A percentile compares a stretch with the other conserved stretches of the same genome.
These are phyloP conservation scores for Balaenoptera acutorostrata DNA, from an alignment of 2,113 vertebrate genomes.

Conservation along the genomic window DNA sequence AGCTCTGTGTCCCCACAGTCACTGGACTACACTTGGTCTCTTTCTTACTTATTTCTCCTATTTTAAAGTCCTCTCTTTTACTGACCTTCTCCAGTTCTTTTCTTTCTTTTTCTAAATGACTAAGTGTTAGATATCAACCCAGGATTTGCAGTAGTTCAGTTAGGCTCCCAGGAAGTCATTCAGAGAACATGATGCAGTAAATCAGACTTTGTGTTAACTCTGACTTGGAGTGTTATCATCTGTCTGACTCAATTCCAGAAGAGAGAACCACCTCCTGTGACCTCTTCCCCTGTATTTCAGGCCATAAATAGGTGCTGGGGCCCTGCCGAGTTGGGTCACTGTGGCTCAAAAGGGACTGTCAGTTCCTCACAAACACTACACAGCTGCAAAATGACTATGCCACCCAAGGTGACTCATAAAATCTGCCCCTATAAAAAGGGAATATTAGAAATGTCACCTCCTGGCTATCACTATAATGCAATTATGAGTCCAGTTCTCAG, in stretches of 20 bases:
- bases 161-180: slow-evolving; percentile 21
- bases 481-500: background rate
- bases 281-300: background rate
- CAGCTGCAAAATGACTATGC: background rate
- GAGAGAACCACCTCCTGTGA: background rate
- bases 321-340: slow-evolving; percentile 22
- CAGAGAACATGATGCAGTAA: background rate
- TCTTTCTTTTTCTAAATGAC: background rate
- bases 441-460: background rate
- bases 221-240: slow-evolving; percentile 37
- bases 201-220: slow-evolving; percentile 22
- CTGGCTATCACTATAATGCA: background rate
- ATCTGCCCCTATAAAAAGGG: background rate
- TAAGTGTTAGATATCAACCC: background rate
- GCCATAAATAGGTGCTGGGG: slow-evolving; percentile 36
- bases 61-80: background rate
- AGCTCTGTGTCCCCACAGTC: background rate
- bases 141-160: background rate
- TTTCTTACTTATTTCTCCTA: background rate
- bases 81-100: background rate
- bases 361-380: background rate
- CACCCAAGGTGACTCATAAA: slow-evolving; percentile 44
- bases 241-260: slow-evolving; percentile 19
- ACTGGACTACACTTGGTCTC: background rate
- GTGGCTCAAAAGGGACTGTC: background rate